Evolutionary conservation across 2,113 vertebrate genomes (phyloP).

Genomic region (Mesembrinibis cayennensis): DNA sequence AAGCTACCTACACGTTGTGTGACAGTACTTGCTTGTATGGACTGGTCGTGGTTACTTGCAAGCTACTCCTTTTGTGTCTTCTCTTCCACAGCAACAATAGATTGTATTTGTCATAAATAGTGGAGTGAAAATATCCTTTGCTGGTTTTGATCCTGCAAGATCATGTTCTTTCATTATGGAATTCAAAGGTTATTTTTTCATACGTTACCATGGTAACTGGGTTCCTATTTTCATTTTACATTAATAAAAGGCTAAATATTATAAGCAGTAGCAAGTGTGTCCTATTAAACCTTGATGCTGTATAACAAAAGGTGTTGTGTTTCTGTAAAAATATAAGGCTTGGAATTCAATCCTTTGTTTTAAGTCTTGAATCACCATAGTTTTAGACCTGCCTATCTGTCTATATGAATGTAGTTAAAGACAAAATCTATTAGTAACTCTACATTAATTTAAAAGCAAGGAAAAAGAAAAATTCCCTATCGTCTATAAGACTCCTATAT

Average conservation of each 20-base stretch:
- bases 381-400: neutral
- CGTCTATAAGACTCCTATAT: neutral
- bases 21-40: neutral
- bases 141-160: conserved; percentile 8
- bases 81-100: neutral
- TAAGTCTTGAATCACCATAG: neutral
- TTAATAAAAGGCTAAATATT: conserved; percentile 45
- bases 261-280: neutral
- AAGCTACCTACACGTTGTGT: neutral
- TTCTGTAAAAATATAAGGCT: neutral
- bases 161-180: conserved; percentile 25
- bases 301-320: neutral
- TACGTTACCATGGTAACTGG: conserved; percentile 34
- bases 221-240: conserved; percentile 43
- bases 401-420: neutral
- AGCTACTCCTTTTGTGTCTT: neutral
- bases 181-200: conserved; percentile 9
- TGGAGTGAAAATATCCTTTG: neutral
- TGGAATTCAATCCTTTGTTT: neutral
- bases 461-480: neutral
- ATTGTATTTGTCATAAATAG: neutral
- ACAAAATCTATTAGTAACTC: neutral
- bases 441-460: neutral
- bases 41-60: neutral
- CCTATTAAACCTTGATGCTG: neutral